A percentile compares a stretch with the other conserved stretches of the same genome.
Evolutionary conservation across 2,888 invertebrate species (phyloP).

Genomic region (Limnephilus lunatus): DNA sequence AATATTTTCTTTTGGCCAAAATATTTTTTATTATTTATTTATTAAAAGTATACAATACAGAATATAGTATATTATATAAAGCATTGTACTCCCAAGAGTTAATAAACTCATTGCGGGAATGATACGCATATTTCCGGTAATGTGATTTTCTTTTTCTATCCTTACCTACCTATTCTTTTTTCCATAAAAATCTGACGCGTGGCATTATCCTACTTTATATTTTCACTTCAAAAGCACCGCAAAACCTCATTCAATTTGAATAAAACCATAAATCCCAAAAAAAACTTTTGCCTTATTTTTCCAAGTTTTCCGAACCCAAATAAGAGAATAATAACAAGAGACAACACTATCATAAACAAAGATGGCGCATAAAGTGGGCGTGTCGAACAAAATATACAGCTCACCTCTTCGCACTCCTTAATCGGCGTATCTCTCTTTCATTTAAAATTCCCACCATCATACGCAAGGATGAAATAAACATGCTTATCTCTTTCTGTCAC

Average conservation of each 20-base stretch:
- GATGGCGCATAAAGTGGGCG: conserved; percentile 66
- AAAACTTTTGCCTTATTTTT: conserved; percentile 18
- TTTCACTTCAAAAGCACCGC: conserved; percentile 20
- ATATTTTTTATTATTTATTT: no score
- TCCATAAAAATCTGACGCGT: not conserved
- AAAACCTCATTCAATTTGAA: conserved; percentile 44
- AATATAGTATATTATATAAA: no score
- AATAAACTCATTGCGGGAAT: no score
- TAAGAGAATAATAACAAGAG: conserved; percentile 48
- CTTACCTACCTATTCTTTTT: not conserved
- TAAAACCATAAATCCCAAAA: conserved; percentile 10
- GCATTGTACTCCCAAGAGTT: no score
- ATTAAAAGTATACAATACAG: no score
- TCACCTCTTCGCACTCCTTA: conserved; percentile 25
- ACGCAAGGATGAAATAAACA: conserved; percentile 2
- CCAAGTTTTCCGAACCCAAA: conserved; percentile 32
- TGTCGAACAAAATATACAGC: conserved; percentile 48
- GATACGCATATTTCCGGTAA: not conserved
- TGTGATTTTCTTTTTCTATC: not conserved
- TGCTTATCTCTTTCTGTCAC: conserved; percentile 26
- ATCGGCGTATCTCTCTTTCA: conserved; percentile 19
- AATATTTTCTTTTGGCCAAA: not conserved
- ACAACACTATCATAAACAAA: conserved; percentile 63
- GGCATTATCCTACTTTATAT: not conserved
- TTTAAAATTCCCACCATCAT: not conserved